Evolutionary conservation across 2,888 invertebrate genomes (phyloP).

Genomic region (Archaeoteleia sp.): DNA sequence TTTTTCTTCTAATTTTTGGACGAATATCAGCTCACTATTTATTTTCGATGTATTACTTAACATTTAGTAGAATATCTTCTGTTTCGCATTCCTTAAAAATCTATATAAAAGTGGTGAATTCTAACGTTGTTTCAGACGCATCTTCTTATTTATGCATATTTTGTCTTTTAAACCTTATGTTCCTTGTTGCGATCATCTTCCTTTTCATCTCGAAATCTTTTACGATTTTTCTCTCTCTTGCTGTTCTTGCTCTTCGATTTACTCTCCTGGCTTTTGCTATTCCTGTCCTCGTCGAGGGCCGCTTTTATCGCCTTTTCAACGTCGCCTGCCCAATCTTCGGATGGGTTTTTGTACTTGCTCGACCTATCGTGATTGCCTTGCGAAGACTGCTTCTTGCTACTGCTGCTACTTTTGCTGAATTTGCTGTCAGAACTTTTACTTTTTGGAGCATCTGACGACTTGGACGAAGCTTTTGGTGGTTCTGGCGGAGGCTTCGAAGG

Average conservation of each 20-base stretch:
- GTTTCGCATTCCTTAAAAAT: too few species aligned
- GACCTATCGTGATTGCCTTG: conserved; percentile 72
- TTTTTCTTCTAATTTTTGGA: too few species aligned
- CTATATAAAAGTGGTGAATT: too few species aligned
- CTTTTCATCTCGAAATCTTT: conserved; percentile 69
- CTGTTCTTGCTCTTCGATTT: conserved; percentile 65
- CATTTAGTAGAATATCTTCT: too few species aligned
- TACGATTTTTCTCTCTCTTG: conserved; percentile 62
- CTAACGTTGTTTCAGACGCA: too few species aligned
- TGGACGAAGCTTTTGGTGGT: conserved; percentile 62
- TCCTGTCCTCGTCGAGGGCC: conserved; percentile 82
- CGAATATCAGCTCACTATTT: too few species aligned
- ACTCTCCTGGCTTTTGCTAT: conserved; percentile 61
- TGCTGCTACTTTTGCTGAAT: conserved; percentile 58
- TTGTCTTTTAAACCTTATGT: conserved; percentile 63
- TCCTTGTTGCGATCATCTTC: conserved; percentile 77
- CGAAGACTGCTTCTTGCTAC: conserved; percentile 61
- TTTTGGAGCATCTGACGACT: conserved; percentile 64
- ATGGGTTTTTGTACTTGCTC: conserved; percentile 75
- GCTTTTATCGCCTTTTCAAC: conserved; percentile 87
- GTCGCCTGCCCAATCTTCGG: conserved; percentile 86
- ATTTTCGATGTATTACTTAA: too few species aligned
- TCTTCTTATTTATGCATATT: neutral
- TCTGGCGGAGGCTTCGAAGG: conserved; percentile 56
- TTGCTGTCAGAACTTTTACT: conserved; percentile 68